These are phyloP conservation scores for Trissonchulus latispiculum DNA, from an alignment of 2,888 invertebrate species.

Conservation along the genomic window DNA sequence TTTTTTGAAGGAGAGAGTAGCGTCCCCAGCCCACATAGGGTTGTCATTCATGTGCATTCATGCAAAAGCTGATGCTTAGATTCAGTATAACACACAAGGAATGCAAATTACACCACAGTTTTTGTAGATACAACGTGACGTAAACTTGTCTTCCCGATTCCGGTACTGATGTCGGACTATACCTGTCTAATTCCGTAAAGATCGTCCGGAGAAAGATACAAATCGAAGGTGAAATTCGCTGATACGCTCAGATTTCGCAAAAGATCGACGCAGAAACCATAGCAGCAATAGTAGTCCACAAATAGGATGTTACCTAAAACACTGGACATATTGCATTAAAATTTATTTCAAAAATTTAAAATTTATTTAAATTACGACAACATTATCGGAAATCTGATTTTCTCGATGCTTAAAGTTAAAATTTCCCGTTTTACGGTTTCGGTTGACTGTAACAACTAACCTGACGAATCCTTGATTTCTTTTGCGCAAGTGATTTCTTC, in stretches of 20 bases:
- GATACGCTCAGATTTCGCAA: conserved; percentile 45
- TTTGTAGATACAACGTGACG: no score
- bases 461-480: background rate
- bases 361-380: background rate
- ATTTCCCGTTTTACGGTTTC: no score
- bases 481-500: conserved; percentile 1
- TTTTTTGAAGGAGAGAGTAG: no score
- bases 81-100: background rate
- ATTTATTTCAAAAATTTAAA: background rate
- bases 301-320: background rate
- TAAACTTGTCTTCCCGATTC: no score
- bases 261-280: conserved; percentile 90
- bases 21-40: no score
- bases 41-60: no score
- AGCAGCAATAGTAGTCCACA: conserved; percentile 60
- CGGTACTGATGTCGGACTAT: no score
- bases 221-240: conserved; percentile 19
- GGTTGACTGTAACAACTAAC: no score
- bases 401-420: background rate
- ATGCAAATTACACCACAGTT: background rate
- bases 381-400: no score
- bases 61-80: background rate
- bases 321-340: background rate
- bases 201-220: conserved; percentile 32
- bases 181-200: conserved; percentile 39